Evolutionary conservation across 2,797 vertebrate genomes (phyloP), one percentile per base, ranked within the genome.

Genomic region (Cyprinella venusta): DNA sequence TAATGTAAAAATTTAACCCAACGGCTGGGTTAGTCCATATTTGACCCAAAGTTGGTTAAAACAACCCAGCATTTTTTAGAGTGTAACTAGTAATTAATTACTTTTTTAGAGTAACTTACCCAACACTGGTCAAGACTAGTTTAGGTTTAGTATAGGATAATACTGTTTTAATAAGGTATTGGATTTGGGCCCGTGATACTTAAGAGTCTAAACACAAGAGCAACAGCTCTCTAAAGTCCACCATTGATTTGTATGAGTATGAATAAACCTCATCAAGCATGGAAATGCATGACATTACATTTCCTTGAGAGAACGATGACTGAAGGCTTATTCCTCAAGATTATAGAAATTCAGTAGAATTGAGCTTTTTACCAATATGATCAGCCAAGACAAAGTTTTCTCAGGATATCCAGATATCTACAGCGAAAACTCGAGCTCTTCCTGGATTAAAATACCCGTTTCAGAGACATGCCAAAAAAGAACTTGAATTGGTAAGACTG

Each of bases 321-420:
- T 65, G 72, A 70, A 70, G 48, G 40, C 68, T 64, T 68, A 40
- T 65, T 33, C 48, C 77, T 71, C 36, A 1, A 82, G 69, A 61
- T 76, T 64, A 78, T n/a, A 6, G 21, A 63, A 80, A 74, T 54
- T 54, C 59, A 68, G 74, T 24, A 24, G 30, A 21, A 45, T 69
- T 26, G 26, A 42, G 63, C 8, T 38, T 83, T 61, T 76, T 54
- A 45, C 16, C 38, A 36, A 16, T 1, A 21, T 78, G 59, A 67
- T 45, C 18, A 59, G 74, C 84, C 81, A 84, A 81, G 79, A 67
- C 79, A 81, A 86, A 72, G 30, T 70, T 79, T 64, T 40, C 61
- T 56, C 52, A 65, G 61, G 65, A 45, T 75, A 38, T 63, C 21
- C 63, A 61, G 33, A 45, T 16, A 69, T 54, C n/a, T 50, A 56